Conservation (phyloP, 2,888 invertebrate genomes). For the Ditylenchus weischeri region DNA sequence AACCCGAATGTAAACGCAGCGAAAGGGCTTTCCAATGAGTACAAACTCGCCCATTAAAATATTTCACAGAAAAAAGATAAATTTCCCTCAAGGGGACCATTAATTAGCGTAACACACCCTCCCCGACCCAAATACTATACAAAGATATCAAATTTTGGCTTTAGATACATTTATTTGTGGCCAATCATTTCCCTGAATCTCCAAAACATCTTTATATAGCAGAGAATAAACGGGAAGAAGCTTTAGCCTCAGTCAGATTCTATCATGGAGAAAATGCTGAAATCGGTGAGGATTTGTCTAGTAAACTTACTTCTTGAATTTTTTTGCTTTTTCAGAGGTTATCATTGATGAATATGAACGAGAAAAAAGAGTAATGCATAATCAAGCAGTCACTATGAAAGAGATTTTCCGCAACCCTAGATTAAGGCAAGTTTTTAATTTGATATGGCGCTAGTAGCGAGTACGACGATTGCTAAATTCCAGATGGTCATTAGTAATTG, state of each 20-base stretch:
- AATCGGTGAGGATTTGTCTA: slow-evolving; percentile 28
- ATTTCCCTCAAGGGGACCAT: too few species aligned
- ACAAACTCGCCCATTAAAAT: too few species aligned
- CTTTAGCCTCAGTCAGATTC: slow-evolving; percentile 39
- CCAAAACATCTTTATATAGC: slow-evolving; percentile 55
- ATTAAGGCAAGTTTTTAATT: slow-evolving; percentile 14
- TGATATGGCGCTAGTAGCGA: too few species aligned
- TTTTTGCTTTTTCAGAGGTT: slow-evolving; percentile 7
- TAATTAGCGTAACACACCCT: too few species aligned
- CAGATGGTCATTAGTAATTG: slow-evolving; percentile 45
- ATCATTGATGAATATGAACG: slow-evolving; percentile 33
- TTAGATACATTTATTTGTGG: slow-evolving; percentile 38
- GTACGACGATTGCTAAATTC: slow-evolving; percentile 14
- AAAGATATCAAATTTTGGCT: too few species aligned
- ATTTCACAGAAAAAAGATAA: too few species aligned
- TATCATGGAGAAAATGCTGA: slow-evolving; percentile 46
- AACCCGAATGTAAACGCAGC: too few species aligned
- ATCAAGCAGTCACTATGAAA: slow-evolving; percentile 24
- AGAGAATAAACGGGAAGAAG: slow-evolving; percentile 31
- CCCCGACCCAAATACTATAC: too few species aligned
- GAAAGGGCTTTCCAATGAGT: too few species aligned
- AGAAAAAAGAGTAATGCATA: slow-evolving; percentile 20
- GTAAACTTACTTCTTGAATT: neutral
- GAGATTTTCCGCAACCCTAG: slow-evolving; percentile 12
- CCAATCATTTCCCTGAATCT: slow-evolving; percentile 44